Evolutionary conservation across 2,888 invertebrate species (phyloP), one percentile per base, ranked within the genome.

Genomic region (Plebejus melissa): DNA sequence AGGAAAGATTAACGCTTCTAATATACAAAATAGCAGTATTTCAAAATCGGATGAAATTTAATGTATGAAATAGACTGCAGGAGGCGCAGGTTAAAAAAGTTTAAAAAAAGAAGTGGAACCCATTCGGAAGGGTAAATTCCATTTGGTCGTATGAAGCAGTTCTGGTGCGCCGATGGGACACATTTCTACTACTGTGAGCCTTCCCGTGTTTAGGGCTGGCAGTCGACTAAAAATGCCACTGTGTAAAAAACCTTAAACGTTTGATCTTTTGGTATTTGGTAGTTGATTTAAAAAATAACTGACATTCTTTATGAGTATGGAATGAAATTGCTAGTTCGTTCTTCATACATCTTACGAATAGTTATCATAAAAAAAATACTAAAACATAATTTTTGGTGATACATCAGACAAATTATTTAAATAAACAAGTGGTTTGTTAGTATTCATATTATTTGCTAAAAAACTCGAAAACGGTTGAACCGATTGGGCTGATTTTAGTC

Each of bases 51-150:
- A 6, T 54, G 54, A 54, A 72, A 72, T 72, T 22, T 72, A 72
- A 54, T 50, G 72, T 72, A 32, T 72, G 72, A 50, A 72, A 72
- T 77, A 77, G 72, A 86, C 87, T 72, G 85, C 85, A 85, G 87
- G 86, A 86, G 86, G 85, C 84, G 83, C 83, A 86, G 85, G 88
- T 89, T 88, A 89, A 90, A 91, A 90, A 91, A 90, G 54, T 54
- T 88, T 83, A 87, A 88, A 87, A 83, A 88, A 87, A 91, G 89
- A 87, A 89, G 88, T 84, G 83, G 82, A 85, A 86, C 86, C 88
- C 90, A 92, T 92, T 90, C 91, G 89, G 85, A 85, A 86, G 88
- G 84, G 83, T 79, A 86, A 85, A 86, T 87, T 88, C 87, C 86
- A 89, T 89, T 89, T 85, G 88, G 87, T 83, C 85, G 84, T 72